phyloP scores from a whole-genome alignment of 2,113 vertebrate genomes.

The Diphyllodes magnificus region DNA sequence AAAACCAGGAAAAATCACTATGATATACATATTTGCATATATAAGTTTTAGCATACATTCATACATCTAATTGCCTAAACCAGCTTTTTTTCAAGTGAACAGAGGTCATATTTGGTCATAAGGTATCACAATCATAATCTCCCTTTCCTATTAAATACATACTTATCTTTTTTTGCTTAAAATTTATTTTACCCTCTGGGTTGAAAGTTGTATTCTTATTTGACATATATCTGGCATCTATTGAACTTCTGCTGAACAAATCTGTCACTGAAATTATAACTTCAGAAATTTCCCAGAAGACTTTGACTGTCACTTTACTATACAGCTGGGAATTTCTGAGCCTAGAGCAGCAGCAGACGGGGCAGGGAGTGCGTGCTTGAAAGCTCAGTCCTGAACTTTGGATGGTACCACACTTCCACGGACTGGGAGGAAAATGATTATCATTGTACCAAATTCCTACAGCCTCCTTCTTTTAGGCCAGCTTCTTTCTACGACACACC shows the following conservation, averaged over 20 bases:
- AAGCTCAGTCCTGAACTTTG: background rate
- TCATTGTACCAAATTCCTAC: background rate
- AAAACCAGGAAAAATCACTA: background rate
- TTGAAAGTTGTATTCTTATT: background rate
- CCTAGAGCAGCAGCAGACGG: background rate
- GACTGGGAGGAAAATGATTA: fast-evolving
- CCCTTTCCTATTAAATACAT: background rate
- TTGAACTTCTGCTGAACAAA: slow-evolving; percentile 11
- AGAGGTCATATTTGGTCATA: background rate
- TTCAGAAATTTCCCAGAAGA: background rate
- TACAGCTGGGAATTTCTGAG: background rate
- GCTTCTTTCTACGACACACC: background rate
- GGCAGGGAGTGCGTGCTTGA: fast-evolving
- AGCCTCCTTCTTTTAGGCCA: background rate
- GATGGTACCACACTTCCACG: background rate
- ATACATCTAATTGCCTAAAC: background rate
- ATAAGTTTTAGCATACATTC: background rate
- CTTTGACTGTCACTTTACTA: background rate
- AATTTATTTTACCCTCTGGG: background rate
- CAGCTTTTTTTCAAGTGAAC: background rate
- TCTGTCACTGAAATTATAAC: slow-evolving; percentile 30
- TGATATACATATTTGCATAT: background rate
- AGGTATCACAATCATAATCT: background rate
- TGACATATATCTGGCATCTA: background rate
- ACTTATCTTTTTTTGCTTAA: background rate